A percentile compares a stretch with the other conserved stretches of the same genome.
phyloP scores from a whole-genome alignment of 2,113 vertebrate genomes.

The Corythoichthys intestinalis region DNA sequence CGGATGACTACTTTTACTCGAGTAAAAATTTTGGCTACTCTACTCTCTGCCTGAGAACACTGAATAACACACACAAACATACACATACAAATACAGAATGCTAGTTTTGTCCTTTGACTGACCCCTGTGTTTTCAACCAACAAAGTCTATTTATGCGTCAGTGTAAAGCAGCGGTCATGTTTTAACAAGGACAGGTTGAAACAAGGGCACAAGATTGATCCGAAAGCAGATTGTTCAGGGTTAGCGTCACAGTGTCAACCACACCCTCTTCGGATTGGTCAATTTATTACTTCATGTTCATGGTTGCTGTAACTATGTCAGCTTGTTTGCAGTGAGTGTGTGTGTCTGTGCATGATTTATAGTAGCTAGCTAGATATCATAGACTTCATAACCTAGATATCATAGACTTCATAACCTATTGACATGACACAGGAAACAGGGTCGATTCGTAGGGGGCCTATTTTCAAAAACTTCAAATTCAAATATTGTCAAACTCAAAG shows the following conservation, averaged over 20 bases:
- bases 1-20: too few relatives aligned
- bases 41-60: not conserved
- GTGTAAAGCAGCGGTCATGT: constrained; percentile 30
- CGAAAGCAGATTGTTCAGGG: constrained; percentile 20
- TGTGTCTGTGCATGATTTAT: not conserved
- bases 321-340: not conserved
- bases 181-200: constrained; percentile 45
- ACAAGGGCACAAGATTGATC: constrained; percentile 61
- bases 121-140: constrained; percentile 31
- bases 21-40: too few relatives aligned
- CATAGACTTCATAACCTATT: too few relatives aligned
- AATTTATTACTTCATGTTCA: constrained; percentile 12
- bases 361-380: too few relatives aligned
- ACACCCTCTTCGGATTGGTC: constrained; percentile 13
- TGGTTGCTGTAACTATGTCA: not conserved
- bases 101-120: constrained; percentile 32
- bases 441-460: too few relatives aligned
- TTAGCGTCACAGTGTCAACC: constrained; percentile 9
- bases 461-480: too few relatives aligned
- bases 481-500: too few relatives aligned
- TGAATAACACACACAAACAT: not conserved
- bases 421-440: too few relatives aligned
- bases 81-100: constrained; percentile 14
- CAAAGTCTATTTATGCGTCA: constrained; percentile 43
- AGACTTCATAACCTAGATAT: too few relatives aligned